Base-by-base conservation (phyloP, 2,797 vertebrate species). In the Clamator glandarius region DNA sequence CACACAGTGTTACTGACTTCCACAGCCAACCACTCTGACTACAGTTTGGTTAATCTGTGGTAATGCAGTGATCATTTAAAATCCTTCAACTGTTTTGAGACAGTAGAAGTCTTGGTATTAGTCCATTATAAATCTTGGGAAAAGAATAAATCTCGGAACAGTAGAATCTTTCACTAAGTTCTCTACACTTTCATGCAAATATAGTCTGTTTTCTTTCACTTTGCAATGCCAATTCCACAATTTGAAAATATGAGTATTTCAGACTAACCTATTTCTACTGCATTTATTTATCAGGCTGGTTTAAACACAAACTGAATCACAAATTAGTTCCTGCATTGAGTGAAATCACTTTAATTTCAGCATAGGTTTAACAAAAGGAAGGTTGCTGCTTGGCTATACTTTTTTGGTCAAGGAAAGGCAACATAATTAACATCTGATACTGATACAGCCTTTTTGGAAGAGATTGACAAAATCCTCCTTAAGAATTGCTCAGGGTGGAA, bases 1-100 rank as follows among this genome's bases (percentile, higher is more conserved):
- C 36, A 73, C 15, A 28, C 26, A 39, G 21, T 0, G 0, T 15
- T 4, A 11, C 20, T 0, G 5, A 18, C n/a, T 72, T 66, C 74
- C 51, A 66, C 28, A 58, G 42, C 23, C 46, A 89, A 36, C 14
- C n/a, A 33, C 29, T 44, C n/a, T 7, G 8, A 28, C 11, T 39
- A 33, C 14, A 69, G 24, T 20, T 59, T 33, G n/a, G 39, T 76
- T 29, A 64, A 83, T 44, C 26, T 15, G 15, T 33, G 76, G 31
- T 36, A 87, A 55, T 16, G n/a, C 12, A 67, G 25, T 17, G 17
- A 76, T 17, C 12, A 19, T n/a, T 69, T 48, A 74, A 82, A 74
- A 85, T 31, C 8, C 11, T 74, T 90, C 42, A 29, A 74, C 12
- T 79, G 17, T 44, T 87, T 78, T 59, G 50, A 67, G 58, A 33